These are phyloP conservation scores for Falco naumanni DNA, from an alignment of 2,797 vertebrate species.

Conservation along the genomic window DNA sequence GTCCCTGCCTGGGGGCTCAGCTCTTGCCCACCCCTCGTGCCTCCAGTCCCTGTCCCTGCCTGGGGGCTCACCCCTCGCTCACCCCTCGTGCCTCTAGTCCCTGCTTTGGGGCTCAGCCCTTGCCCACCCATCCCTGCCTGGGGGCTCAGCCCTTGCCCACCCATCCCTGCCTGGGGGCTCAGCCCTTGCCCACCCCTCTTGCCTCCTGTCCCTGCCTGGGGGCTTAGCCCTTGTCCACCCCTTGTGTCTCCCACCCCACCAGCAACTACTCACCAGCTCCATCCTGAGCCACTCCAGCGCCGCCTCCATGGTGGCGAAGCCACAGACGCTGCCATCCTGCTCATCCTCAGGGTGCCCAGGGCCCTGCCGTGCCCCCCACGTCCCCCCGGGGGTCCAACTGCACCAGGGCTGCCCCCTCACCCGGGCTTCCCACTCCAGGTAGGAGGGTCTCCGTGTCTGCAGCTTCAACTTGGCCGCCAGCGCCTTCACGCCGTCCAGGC, in stretches of 20 bases:
- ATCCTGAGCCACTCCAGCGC: conserved; percentile 89
- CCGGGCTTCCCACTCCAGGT: conserved; percentile 91
- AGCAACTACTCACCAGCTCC: conserved; percentile 86
- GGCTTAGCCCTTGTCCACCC: neutral
- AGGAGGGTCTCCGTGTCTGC: conserved; percentile 91
- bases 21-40: neutral
- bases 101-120: no score
- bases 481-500: conserved; percentile 88
- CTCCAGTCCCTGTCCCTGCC: neutral
- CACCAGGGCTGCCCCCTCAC: conserved; percentile 86
- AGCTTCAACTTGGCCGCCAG: conserved; percentile 91
- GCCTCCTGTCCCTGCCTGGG: neutral
- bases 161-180: neutral
- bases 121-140: neutral
- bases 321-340: conserved; percentile 78
- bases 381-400: neutral
- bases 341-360: neutral
- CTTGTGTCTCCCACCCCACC: neutral
- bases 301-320: conserved; percentile 86
- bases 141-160: neutral
- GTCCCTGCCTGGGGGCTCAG: neutral
- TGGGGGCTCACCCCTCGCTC: no score
- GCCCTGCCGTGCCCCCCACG: conserved; percentile 61
- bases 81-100: no score
- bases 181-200: neutral